Base-by-base conservation (phyloP, 2,888 invertebrate genomes). In the Drosophila percnosoma region DNA sequence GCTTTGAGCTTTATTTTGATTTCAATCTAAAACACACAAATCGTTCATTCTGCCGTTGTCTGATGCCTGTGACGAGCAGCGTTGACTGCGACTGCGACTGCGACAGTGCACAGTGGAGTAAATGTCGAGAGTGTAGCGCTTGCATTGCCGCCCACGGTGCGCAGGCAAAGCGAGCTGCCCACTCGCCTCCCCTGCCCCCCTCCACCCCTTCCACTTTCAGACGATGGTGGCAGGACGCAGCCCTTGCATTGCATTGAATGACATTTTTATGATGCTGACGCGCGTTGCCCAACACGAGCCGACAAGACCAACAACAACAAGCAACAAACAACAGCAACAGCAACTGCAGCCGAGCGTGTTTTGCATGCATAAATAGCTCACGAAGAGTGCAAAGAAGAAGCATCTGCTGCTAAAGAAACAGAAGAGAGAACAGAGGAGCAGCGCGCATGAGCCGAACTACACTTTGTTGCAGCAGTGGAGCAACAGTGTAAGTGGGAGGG, bases 21-120 rank as follows among this genome's bases (percentile, higher is more conserved):
- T 90, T 87, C 89, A 88, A 87, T 87, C 87, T 87, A 87, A 90
- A 87, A 87, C 82, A 83, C 90, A 87, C 87, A 87, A 87, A 87
- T 90, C 87, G 87, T 87, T 87, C 87, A 90, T 87, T 82, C 89
- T 65, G 78, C 70, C 66, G 70, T 64, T 74, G 62, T 65, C 72
- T 58, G 68, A 33, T 63, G 75, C 75, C 73, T 77, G 68, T 76
- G 78, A 77, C 65, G 76, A 77, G 74, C 59, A 68, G 65, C 67
- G 54, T 18, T 38, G 36, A 36, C 55, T 38, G 27, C 36, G 54
- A 36, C 55, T 38, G 27, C 36, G 54, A 58, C 24, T 60, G 63
- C 60, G 65, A 77, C 74, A 38, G 74, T 51, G 85, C 85, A 84
- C 83, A 76, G 85, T 83, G 83, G 88, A 38, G 42, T 60, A 52